Conservation (phyloP, 1,140 invertebrate genomes). For the Anastatus disparis region DNA sequence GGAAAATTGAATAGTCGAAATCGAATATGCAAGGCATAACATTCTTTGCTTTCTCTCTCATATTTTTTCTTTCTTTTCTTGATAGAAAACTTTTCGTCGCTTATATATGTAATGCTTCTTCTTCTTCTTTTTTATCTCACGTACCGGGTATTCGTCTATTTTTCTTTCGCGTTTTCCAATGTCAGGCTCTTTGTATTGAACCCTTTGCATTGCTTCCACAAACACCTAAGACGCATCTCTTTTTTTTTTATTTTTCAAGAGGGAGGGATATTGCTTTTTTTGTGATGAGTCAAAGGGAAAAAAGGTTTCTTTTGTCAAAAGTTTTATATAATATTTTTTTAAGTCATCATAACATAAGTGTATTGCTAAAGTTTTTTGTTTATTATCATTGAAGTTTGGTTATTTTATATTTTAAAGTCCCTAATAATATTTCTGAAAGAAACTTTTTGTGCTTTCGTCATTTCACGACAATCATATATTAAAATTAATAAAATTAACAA, state of each 20-base stretch:
- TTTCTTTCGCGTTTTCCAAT: slow-evolving; percentile 41
- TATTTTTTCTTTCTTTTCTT: not conserved
- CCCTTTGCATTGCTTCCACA: slow-evolving; percentile 17
- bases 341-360: slow-evolving; percentile 27
- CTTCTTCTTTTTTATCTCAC: slow-evolving; percentile 40
- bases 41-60: not conserved
- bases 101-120: not conserved
- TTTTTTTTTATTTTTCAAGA: too few relatives aligned
- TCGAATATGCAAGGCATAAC: slow-evolving; percentile 49
- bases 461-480: too few relatives aligned
- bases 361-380: not conserved
- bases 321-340: slow-evolving; percentile 8
- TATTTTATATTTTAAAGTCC: too few relatives aligned
- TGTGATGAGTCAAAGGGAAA: not conserved
- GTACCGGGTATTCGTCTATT: slow-evolving; percentile 42
- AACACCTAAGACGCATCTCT: slow-evolving; percentile 12
- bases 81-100: slow-evolving; percentile 19
- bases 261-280: slow-evolving; percentile 31
- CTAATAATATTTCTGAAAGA: too few relatives aligned
- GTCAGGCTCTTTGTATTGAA: too few relatives aligned
- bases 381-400: too few relatives aligned
- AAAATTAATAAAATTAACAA: too few relatives aligned
- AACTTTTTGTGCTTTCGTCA: too few relatives aligned
- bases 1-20: slow-evolving; percentile 63
- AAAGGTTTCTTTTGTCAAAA: slow-evolving; percentile 20